Evolutionary conservation across 2,113 vertebrate genomes (phyloP).

Genomic region (Apus apus): DNA sequence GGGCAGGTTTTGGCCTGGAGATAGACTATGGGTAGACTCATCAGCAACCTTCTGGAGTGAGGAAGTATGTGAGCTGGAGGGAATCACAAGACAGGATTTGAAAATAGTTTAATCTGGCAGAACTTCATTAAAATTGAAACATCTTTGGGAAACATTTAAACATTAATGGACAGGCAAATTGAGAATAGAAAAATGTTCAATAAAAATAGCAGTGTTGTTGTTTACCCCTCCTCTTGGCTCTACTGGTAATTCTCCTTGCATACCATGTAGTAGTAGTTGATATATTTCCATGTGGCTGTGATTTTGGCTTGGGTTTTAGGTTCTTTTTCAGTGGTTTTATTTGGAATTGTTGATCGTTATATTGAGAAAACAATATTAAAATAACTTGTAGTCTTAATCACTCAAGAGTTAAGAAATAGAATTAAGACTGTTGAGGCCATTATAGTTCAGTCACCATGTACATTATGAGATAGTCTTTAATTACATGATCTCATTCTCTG

Average conservation of each 20-base stretch:
- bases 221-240: neutral
- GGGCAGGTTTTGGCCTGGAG: neutral
- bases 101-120: neutral
- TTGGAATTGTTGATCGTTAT: neutral
- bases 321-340: neutral
- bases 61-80: neutral
- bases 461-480: slow-evolving; percentile 53
- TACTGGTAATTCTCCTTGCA: neutral
- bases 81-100: neutral
- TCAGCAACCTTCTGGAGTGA: neutral
- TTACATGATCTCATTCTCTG: slow-evolving; percentile 57
- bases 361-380: neutral
- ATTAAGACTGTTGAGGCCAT: neutral
- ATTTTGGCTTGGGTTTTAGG: neutral
- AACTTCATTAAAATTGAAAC: neutral
- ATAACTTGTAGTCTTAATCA: neutral
- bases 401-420: slow-evolving; percentile 25
- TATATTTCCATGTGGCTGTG: neutral
- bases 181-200: slow-evolving; percentile 1
- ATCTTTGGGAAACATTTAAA: neutral
- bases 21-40: neutral
- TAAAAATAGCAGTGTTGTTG: neutral
- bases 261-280: neutral
- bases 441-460: slow-evolving; percentile 7
- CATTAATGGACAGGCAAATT: neutral